phyloP scores from a whole-genome alignment of 2,113 vertebrate genomes.

The Percina caprodes region DNA sequence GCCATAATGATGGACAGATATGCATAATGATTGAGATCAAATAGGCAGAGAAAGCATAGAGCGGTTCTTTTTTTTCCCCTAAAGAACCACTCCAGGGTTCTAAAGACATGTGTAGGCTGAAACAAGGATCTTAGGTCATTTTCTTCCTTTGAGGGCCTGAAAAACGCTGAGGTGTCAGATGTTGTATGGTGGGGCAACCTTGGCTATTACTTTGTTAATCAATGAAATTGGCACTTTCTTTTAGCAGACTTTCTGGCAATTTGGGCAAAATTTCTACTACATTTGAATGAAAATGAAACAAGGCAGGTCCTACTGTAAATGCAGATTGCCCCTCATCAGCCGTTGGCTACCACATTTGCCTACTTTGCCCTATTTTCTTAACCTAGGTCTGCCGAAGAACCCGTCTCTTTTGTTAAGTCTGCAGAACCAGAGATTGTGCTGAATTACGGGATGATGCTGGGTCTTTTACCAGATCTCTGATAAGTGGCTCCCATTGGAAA shows the following conservation, averaged over 20 bases:
- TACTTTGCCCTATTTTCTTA: not conserved
- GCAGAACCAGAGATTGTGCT: not conserved
- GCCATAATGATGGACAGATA: slow-evolving; percentile 16
- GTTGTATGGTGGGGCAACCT: not conserved
- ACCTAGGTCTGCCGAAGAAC: not conserved
- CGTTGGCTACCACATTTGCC: not conserved
- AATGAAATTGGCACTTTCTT: not conserved
- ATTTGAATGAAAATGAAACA: not conserved
- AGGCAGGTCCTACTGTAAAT: not conserved
- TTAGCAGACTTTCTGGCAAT: not conserved
- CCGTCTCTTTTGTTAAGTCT: not conserved
- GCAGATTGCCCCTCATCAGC: too few relatives aligned
- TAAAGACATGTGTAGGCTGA: not conserved
- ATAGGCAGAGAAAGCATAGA: not conserved
- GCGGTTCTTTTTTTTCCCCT: not conserved
- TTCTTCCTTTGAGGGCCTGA: slow-evolving; percentile 9
- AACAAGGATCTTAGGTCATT: not conserved
- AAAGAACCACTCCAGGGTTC: not conserved
- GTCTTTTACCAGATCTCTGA: not conserved
- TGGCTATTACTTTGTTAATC: not conserved
- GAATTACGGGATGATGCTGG: not conserved
- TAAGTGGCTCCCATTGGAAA: not conserved
- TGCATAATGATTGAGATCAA: slow-evolving; percentile 13
- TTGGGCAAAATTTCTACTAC: not conserved
- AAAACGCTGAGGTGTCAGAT: slow-evolving; percentile 18